Evolutionary conservation across 2,113 vertebrate species (phyloP).

Genomic region (Dryoscopus gambensis): DNA sequence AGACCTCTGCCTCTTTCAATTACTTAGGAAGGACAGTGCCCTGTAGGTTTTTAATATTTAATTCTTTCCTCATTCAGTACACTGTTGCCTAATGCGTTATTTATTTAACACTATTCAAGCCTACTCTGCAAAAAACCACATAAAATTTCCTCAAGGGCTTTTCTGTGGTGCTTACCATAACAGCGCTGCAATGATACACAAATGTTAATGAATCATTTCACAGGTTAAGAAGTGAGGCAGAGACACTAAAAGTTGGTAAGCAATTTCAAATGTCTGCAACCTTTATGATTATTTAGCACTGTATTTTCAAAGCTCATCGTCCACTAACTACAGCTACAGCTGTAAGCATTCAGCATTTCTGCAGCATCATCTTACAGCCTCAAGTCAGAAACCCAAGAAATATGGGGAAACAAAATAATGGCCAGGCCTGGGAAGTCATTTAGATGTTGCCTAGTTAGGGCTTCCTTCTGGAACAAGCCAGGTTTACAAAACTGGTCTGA

Average conservation of each 20-base stretch:
- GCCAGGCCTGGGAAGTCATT: not conserved
- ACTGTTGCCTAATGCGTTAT: not conserved
- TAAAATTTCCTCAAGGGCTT: constrained; percentile 18
- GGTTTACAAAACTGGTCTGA: not conserved
- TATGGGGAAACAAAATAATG: not conserved
- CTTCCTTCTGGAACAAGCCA: not conserved
- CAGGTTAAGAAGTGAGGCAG: not conserved
- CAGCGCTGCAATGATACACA: not conserved
- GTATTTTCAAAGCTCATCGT: not conserved
- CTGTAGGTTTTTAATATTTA: constrained; percentile 14
- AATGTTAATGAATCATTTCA: constrained; percentile 1
- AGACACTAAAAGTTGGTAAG: not conserved
- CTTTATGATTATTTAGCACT: not conserved
- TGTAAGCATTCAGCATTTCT: not conserved
- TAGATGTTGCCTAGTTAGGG: not conserved
- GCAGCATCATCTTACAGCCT: not conserved
- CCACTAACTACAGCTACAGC: not conserved
- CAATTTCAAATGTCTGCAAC: not conserved
- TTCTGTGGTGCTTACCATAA: not conserved
- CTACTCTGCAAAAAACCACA: not conserved
- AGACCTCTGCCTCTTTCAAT: not conserved
- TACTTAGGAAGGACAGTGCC: not conserved
- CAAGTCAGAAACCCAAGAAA: not conserved
- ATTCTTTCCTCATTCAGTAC: not conserved
- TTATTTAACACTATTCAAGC: not conserved